Conservation (phyloP, 2,797 vertebrate species). For the Catharus ustulatus region DNA sequence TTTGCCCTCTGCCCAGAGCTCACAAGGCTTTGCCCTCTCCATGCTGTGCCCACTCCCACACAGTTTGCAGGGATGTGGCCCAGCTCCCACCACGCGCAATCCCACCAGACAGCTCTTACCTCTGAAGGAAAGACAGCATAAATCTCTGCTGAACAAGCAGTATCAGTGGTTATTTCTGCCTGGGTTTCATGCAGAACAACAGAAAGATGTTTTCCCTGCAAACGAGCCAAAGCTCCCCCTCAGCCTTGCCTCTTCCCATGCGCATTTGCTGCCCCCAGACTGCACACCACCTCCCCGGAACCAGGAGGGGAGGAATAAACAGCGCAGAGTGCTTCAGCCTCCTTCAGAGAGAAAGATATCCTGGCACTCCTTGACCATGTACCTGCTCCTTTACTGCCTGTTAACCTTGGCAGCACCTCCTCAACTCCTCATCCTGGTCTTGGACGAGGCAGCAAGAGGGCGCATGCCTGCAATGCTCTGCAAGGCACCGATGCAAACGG, state of each 20-base stretch:
- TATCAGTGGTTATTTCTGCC: not conserved
- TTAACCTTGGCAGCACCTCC: not conserved
- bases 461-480: not conserved
- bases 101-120: constrained; percentile 2
- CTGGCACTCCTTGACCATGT: not conserved
- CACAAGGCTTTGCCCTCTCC: not conserved
- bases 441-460: not conserved
- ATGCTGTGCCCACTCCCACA: fast-evolving
- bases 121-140: not conserved
- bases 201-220: not conserved
- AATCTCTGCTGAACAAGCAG: not conserved
- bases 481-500: not conserved
- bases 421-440: not conserved
- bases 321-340: not conserved
- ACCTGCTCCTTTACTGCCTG: not conserved
- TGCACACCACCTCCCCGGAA: not conserved
- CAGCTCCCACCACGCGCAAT: not conserved
- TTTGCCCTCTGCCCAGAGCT: not conserved
- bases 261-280: not conserved
- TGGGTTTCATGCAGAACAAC: not conserved
- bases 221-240: not conserved
- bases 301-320: not conserved
- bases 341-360: not conserved
- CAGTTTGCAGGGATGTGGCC: not conserved
- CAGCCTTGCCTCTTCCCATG: constrained; percentile 15